phyloP scores from a whole-genome alignment of 1,140 invertebrate genomes.

The Anastrepha obliqua region DNA sequence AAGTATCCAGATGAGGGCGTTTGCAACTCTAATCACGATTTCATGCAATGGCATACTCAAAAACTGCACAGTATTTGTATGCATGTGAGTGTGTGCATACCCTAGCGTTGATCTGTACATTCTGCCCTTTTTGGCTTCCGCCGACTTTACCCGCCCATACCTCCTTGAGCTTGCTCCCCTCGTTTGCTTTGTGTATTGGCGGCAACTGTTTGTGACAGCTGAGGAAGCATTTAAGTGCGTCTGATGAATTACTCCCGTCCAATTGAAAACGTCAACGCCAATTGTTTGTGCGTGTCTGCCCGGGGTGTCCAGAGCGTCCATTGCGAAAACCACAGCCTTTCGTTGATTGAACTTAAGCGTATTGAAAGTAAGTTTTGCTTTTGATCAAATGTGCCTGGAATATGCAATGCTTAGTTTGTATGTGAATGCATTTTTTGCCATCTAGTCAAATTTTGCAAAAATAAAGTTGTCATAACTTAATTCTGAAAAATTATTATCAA shows the following conservation, averaged over 20 bases:
- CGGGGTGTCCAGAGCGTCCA: not conserved
- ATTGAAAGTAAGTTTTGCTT: not conserved
- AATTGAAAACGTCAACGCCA: conserved; percentile 43
- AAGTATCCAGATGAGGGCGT: conserved; percentile 8
- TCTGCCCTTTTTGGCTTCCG: conserved; percentile 32
- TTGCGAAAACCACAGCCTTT: not conserved
- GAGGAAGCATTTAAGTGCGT: conserved; percentile 46
- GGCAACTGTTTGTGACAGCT: conserved; percentile 37
- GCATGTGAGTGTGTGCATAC: not conserved
- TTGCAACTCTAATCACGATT: conserved; percentile 22
- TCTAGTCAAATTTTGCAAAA: not conserved
- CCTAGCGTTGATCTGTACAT: conserved; percentile 5
- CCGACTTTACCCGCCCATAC: not conserved
- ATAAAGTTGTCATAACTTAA: conserved; percentile 22
- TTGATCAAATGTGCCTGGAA: not conserved
- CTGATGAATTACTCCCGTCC: conserved; percentile 37
- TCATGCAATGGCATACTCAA: not conserved
- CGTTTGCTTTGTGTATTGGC: not conserved
- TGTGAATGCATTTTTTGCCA: not conserved
- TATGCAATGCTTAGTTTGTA: not conserved
- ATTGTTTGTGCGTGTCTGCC: conserved; percentile 1
- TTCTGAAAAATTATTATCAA: conserved; percentile 15
- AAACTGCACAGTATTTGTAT: not conserved
- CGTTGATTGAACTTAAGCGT: not conserved
- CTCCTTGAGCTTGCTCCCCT: not conserved